phyloP scores from a whole-genome alignment of 1,140 invertebrate genomes.

The Drosophila ogumai region DNA sequence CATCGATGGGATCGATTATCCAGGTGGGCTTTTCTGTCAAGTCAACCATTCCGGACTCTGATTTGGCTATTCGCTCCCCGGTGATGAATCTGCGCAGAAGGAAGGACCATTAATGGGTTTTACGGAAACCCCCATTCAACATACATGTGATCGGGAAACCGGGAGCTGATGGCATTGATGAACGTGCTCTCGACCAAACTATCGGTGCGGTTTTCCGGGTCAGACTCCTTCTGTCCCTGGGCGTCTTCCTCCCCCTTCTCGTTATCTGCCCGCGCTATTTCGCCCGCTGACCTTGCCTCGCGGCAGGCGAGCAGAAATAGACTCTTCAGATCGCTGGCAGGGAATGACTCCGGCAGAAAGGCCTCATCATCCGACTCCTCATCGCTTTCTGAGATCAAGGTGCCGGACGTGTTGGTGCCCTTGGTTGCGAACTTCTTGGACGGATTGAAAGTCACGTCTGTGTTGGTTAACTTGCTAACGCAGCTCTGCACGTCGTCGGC shows the following conservation, averaged over 20 bases:
- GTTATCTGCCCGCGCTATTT: constrained; percentile 25
- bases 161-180: constrained; percentile 28
- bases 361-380: constrained; percentile 1
- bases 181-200: constrained; percentile 49
- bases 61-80: constrained; percentile 91
- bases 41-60: constrained; percentile 86
- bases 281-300: constrained; percentile 33
- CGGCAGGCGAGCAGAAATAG: constrained; percentile 31
- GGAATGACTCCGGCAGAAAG: not conserved
- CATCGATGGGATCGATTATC: constrained; percentile 97
- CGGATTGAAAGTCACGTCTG: constrained; percentile 54
- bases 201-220: constrained; percentile 10
- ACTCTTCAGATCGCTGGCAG: constrained; percentile 23
- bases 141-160: constrained; percentile 62
- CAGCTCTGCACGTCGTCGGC: not conserved
- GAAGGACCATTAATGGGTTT: not conserved
- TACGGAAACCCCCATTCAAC: not conserved
- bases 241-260: constrained; percentile 9
- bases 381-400: constrained; percentile 16
- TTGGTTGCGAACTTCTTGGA: constrained; percentile 50
- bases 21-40: constrained; percentile 96
- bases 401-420: constrained; percentile 52
- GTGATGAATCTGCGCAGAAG: constrained; percentile 93
- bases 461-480: constrained; percentile 49
- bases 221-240: constrained; percentile 17